Evolutionary conservation across 1,140 invertebrate species (phyloP).

Genomic region (Homalodisca vitripennis): DNA sequence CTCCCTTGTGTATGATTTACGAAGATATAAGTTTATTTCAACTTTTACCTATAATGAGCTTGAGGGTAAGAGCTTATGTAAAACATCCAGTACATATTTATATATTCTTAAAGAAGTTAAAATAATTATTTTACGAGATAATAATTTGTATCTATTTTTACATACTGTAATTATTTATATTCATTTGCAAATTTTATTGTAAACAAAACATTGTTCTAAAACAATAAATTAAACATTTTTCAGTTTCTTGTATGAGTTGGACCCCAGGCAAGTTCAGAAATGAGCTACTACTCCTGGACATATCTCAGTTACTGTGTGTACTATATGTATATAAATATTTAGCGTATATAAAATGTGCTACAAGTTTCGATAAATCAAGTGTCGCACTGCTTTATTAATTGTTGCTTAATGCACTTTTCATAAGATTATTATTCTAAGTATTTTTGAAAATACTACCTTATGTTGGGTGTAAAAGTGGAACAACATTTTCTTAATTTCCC

Average conservation of each 20-base stretch:
- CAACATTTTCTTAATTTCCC: background rate
- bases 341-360: no score
- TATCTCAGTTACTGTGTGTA: slow-evolving; percentile 11
- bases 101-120: background rate
- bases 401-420: no score
- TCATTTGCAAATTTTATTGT: background rate
- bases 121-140: background rate
- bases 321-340: slow-evolving; percentile 13
- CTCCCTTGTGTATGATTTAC: no score
- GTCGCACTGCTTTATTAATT: slow-evolving; percentile 8
- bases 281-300: background rate
- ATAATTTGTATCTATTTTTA: background rate
- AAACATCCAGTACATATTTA: no score
- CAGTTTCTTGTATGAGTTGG: background rate
- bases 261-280: background rate
- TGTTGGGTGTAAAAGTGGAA: background rate
- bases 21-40: no score
- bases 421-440: no score
- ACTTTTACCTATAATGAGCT: no score
- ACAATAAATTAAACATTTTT: background rate
- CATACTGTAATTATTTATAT: background rate
- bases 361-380: background rate
- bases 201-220: background rate
- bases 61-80: no score
- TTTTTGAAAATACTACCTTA: background rate